Evolutionary conservation across 2,888 invertebrate species (phyloP), one percentile per base, ranked within the genome.

Genomic region (Vannuccia rotundouncinata): DNA sequence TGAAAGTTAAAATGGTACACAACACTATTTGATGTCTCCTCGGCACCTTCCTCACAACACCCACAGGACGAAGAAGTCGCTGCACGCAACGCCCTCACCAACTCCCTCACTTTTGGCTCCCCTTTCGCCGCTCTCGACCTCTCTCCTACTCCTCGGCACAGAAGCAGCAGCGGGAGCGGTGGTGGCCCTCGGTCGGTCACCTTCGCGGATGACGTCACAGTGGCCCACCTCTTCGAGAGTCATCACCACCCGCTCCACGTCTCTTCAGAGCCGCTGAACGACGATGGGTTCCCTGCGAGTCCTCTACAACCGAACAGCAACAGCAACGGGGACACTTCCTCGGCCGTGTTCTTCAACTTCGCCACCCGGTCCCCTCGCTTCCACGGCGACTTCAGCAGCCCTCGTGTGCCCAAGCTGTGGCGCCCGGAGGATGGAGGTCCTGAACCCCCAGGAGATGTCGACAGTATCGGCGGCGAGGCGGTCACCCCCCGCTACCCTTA

Each of bases 1-100:
- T n/a, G n/a, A n/a, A n/a, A n/a, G n/a, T n/a, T n/a, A n/a, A n/a
- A n/a, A n/a, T n/a, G n/a, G n/a, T n/a, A n/a, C n/a, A n/a, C n/a
- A n/a, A n/a, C n/a, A n/a, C n/a, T n/a, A n/a, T n/a, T n/a, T n/a
- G n/a, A n/a, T n/a, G n/a, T n/a, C n/a, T n/a, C n/a, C n/a, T n/a
- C n/a, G n/a, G n/a, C n/a, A n/a, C n/a, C n/a, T n/a, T n/a, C n/a
- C n/a, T n/a, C n/a, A n/a, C n/a, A n/a, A n/a, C n/a, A n/a, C 17
- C 66, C 5, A 5, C 66, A 66, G 66, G 66, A 66, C 66, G 66
- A 66, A 66, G 66, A 66, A 22, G 66, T 66, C 2, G 66, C 66
- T 22, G 66, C 66, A 22, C 66, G 66, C 10, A 66, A 66, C 25
- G 66, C 66, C 25, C 66, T 66, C 66, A 66, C 66, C 66, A 66